Evolutionary conservation across 2,797 vertebrate species (phyloP).

Genomic region (Sebastiscus tertius): DNA sequence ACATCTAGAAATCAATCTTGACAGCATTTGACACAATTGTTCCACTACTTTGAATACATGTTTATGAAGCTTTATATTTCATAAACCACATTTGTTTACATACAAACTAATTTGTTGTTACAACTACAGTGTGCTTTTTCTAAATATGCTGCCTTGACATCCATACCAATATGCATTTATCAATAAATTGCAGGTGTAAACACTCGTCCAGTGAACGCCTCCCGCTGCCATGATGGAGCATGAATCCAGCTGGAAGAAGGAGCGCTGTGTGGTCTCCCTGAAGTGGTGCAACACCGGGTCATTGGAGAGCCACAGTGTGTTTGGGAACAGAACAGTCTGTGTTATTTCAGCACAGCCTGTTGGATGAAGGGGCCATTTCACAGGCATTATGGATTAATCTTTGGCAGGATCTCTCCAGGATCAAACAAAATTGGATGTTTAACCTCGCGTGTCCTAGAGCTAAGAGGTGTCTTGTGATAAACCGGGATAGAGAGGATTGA

Average conservation of each 20-base stretch:
- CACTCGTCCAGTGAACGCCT: constrained; percentile 23
- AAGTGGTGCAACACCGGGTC: constrained; percentile 63
- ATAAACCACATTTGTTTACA: neutral
- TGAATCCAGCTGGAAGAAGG: constrained; percentile 71
- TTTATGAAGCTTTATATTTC: neutral
- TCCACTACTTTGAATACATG: neutral
- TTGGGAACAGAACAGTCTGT: constrained; percentile 62
- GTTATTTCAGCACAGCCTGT: constrained; percentile 68
- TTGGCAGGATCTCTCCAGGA: constrained; percentile 66
- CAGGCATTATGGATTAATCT: constrained; percentile 73
- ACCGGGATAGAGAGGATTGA: constrained; percentile 50
- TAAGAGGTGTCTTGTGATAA: constrained; percentile 44
- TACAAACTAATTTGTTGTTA: neutral
- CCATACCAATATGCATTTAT: constrained; percentile 43
- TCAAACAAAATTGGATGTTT: constrained; percentile 71
- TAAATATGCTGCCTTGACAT: neutral
- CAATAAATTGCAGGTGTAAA: constrained; percentile 62
- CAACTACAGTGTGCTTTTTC: neutral
- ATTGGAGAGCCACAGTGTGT: constrained; percentile 60
- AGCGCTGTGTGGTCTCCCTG: constrained; percentile 67
- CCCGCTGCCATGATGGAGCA: constrained; percentile 43
- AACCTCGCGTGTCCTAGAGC: constrained; percentile 61
- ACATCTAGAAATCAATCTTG: neutral
- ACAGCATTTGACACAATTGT: too few relatives aligned
- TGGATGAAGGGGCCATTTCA: constrained; percentile 71